Evolutionary conservation across 2,797 vertebrate genomes (phyloP), one percentile per base, ranked within the genome.

Genomic region (Pangasius macronema): DNA sequence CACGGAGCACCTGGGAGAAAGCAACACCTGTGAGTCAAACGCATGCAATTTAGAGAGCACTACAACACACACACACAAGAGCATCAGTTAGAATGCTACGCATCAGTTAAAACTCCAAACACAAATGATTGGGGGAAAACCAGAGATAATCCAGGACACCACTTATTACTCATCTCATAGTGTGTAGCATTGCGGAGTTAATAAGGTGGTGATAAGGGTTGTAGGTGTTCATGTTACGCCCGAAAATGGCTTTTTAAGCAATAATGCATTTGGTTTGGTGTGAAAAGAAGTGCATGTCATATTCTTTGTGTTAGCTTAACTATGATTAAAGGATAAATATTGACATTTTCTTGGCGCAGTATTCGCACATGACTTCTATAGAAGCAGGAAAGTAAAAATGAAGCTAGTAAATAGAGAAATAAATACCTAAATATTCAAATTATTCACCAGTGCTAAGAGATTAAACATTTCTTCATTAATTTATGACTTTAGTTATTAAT

Each of bases 1-100:
- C 99, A 3, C 96, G 97, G 90, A 99, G 97, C 94, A 97, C 97
- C 0, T 99, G 99, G 98, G 97, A 97, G 91, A 96, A 97, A 87
- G 92, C 95, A 24, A 92, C 93, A 10, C 91, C 95, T 85, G 99
- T 99, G 94, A 96, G 94, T 89, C 2, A 9, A 55, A 67, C 24
- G 3, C 42, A 36, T 18, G 57, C 49, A 11, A 2, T 73, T 46
- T 27, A 42, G 7, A 42, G 9, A 75, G 72, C 2, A 57, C 5
- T 6, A 6, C 5, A 33, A n/a, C 20, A 16, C 49, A 20, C 42
- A 46, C 42, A 46, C 42, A 0, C 7, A 46, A 42, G 39, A 42
- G 11, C 1, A 33, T 2, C 30, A 70, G 33, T 70, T 39, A 22
- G 33, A 36, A 68, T 33, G n/a, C 63, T 65, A n/a, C 61, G 30